Evolutionary conservation across 2,797 vertebrate species (phyloP), one percentile per base, ranked within the genome.

Genomic region (Clamator glandarius): DNA sequence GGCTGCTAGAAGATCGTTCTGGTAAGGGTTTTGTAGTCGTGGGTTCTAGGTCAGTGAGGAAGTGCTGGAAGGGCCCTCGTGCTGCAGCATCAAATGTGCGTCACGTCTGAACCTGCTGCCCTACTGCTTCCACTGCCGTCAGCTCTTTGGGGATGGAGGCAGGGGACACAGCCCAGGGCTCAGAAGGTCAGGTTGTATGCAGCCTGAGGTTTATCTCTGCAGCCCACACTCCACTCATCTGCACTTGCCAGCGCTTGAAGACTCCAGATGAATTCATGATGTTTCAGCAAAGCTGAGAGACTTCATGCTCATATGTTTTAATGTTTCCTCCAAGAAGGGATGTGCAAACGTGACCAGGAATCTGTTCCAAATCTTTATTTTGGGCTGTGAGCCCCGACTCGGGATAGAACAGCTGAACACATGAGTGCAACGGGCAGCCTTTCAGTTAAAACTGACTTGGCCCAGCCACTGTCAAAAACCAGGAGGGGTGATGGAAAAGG

Each of bases 31-130:
- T 50, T 25, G 39, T 15, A 42, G 8, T 41, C 2, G 0, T n/a
- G 12, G 33, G 9, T 52, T 63, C 23, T n/a, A 4, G 0, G 0
- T 36, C 8, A 17, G 26, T 15, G 19, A 63, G 62, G 25, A 77
- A 31, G 4, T 20, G 2, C 3, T 41, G 68, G 23, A 66, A 81
- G 31, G 14, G 29, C 24, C 55, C 23, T 54, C 29, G 57, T 77
- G 24, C 18, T 33, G 29, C 2, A 2, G 14, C 28, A 63, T 39
- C 19, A 18, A 3, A 15, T 11, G 21, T 19, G 29, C 2, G 1
- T 29, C 17, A 0, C 6, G 5, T 25, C 42, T 28, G 50, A 84
- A 81, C 11, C 39, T 36, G 41, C 54, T 6, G 6, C 18, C 18
- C 44, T 11, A 5, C 51, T 0, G 5, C 31, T 54, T 41, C 58